Evolutionary conservation across 2,888 invertebrate species (phyloP), one percentile per base, ranked within the genome.

Genomic region (Acrobasis consociella): DNA sequence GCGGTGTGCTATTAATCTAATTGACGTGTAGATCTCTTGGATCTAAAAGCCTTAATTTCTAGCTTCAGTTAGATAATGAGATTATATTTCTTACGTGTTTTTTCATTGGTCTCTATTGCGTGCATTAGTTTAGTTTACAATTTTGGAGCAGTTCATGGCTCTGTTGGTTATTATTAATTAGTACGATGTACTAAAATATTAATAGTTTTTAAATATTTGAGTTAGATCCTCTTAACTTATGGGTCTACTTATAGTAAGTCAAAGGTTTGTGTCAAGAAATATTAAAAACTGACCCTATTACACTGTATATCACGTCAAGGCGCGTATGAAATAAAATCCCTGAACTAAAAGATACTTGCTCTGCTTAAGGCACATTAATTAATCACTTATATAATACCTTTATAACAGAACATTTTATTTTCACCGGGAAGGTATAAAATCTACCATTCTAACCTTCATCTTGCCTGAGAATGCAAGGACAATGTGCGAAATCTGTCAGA

Each of bases 401-500:
- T 55, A 55, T 39, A 38, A 55, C 39, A 55, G 9, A 55, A 55
- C 39, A 46, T 46, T n/a, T 16, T 7, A 56, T 56, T 42, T 56
- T 17, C 17, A 10, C 55, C 10, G 37, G 9, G 17, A 56, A 55
- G 38, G 16, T 39, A 15, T 9, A 55, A 56, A 55, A 42, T 5
- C 31, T 31, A 7, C 42, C 42, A 42, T 52, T 51, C 31, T 11
- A 15, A 56, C 42, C 56, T 56, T 16, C 17, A 56, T 56, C 56
- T 56, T 56, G 16, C 42, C 9, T 39, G 42, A 10, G 42, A 42
- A 56, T 56, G 42, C 56, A 46, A 56, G 42, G 39, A 56, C 50
- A 50, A 59, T 38, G 38, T 16, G 11, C 64, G 58, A 63, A 67
- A 70, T 63, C 65, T 75, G 73, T 78, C 75, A 75, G 79, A 79